Percentiles rank a stretch among this genome's conserved stretches.
Conservation (phyloP, 2,888 invertebrate species). For the Drosophila neutralis region DNA sequence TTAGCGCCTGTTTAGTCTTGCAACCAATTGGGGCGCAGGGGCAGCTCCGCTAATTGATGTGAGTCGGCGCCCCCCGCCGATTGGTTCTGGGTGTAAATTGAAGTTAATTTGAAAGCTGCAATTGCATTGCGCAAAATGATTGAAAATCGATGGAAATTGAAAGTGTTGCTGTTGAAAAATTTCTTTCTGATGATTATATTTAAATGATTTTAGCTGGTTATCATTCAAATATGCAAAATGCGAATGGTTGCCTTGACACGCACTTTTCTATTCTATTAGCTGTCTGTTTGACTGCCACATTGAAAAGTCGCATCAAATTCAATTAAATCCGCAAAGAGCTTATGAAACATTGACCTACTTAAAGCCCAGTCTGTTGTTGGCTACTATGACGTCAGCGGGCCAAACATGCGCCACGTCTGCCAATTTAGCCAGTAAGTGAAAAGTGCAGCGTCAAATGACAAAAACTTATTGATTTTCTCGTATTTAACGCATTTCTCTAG, state of each 20-base stretch:
- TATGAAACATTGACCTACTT: constrained; percentile 71
- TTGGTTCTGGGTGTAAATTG: constrained; percentile 63
- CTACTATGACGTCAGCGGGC: constrained; percentile 65
- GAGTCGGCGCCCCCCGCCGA: constrained; percentile 41
- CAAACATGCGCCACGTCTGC: constrained; percentile 23
- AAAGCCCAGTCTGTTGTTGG: constrained; percentile 46
- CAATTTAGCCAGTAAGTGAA: constrained; percentile 42
- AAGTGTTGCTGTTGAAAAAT: constrained; percentile 40
- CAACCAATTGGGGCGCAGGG: constrained; percentile 1
- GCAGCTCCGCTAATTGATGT: constrained; percentile 63
- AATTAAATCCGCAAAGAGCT: constrained; percentile 61
- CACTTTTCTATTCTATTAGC: constrained; percentile 9
- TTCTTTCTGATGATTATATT: constrained; percentile 11
- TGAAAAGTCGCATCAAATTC: constrained; percentile 57
- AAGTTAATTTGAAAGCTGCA: constrained; percentile 71
- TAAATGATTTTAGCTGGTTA: constrained; percentile 11
- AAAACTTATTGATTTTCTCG: constrained; percentile 66
- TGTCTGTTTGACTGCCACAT: constrained; percentile 12
- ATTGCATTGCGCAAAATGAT: constrained; percentile 62
- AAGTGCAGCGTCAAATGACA: constrained; percentile 60
- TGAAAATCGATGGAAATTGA: constrained; percentile 26
- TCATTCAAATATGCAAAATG: not conserved
- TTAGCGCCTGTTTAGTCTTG: constrained; percentile 62
- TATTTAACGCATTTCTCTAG: constrained; percentile 4
- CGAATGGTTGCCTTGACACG: constrained; percentile 14